Evolutionary conservation across 2,888 invertebrate species (phyloP), one percentile per base, ranked within the genome.

Genomic region (Phlogophora meticulosa): DNA sequence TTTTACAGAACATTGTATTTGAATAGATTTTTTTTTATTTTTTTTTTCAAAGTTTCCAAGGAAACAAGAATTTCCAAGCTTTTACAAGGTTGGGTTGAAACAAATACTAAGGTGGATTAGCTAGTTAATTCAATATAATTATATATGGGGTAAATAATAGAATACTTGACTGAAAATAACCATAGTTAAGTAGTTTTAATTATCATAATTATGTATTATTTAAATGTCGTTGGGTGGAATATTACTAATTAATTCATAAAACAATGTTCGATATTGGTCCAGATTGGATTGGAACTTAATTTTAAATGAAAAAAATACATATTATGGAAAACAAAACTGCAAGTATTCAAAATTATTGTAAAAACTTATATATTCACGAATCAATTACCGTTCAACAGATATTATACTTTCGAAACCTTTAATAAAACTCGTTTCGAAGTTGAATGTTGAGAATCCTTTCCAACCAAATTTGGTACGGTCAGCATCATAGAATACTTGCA

Each of bases 281-380:
- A 24, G 10, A 34, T 40, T 65, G 40, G 24, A 34, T 64, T 62
- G 17, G 2, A 24, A 9, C 22, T 28, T 34, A 34, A 40, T 40
- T 49, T 20, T n/a, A n/a, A n/a, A n/a, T n/a, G n/a, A n/a, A n/a
- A n/a, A n/a, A n/a, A 22, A 20, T 45, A 34, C 17, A 3, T 42
- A 13, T n/a, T 38, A 28, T 40, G 4, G 7, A 20, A 13, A 49
- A 34, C 15, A 20, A 24, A 7, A 10, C 24, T 11, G 1, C 7
- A 4, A 15, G 17, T 46, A 10, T 22, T 20, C n/a, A 9, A 32
- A 38, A 62, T 2, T 22, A 62, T 2, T 22, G 3, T n/a, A 11
- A 36, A 7, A 7, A 36, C 2, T 7, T 4, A 3, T 42, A 11
- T 5, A 32, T 22, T 32, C 1, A 24, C 13, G 15, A 32, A 46